A percentile compares a stretch with the other conserved stretches of the same genome.
Evolutionary conservation across 2,797 vertebrate species (phyloP).

Genomic region (Aulostomus chinensis): DNA sequence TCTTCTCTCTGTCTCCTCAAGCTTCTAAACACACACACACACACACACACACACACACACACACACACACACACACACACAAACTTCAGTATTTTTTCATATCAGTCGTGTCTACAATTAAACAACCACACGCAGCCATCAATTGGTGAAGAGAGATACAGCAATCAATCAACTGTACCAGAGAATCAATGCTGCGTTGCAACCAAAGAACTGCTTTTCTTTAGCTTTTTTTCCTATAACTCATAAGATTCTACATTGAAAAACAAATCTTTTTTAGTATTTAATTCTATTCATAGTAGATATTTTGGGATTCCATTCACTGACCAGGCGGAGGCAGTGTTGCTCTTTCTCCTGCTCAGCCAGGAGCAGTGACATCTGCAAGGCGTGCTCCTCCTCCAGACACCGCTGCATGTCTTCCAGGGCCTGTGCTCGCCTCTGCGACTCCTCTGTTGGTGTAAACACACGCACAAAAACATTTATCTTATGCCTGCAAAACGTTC

Average conservation of each 20-base stretch:
- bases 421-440: slow-evolving; percentile 81
- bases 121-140: too few relatives aligned
- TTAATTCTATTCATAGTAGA: too few relatives aligned
- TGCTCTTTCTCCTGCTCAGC: slow-evolving; percentile 92
- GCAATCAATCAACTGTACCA: not conserved
- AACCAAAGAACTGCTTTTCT: too few relatives aligned
- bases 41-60: not conserved
- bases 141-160: too few relatives aligned
- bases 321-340: slow-evolving; percentile 85
- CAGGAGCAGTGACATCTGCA: slow-evolving; percentile 87
- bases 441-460: slow-evolving; percentile 68
- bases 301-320: slow-evolving; percentile 26
- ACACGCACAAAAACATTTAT: slow-evolving; percentile 4
- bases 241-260: too few relatives aligned
- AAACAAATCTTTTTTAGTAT: too few relatives aligned
- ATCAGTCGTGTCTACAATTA: too few relatives aligned
- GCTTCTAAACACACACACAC: slow-evolving; percentile 52
- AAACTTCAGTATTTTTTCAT: too few relatives aligned
- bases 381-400: slow-evolving; percentile 88
- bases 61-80: too few relatives aligned
- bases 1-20: slow-evolving; percentile 62
- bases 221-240: too few relatives aligned
- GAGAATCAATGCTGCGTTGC: not conserved
- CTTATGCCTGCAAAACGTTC: too few relatives aligned
- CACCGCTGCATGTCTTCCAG: slow-evolving; percentile 89